A percentile compares a stretch with the other conserved stretches of the same genome.
phyloP scores from a whole-genome alignment of 2,888 invertebrate species.

The Stomorhina lunata region DNA sequence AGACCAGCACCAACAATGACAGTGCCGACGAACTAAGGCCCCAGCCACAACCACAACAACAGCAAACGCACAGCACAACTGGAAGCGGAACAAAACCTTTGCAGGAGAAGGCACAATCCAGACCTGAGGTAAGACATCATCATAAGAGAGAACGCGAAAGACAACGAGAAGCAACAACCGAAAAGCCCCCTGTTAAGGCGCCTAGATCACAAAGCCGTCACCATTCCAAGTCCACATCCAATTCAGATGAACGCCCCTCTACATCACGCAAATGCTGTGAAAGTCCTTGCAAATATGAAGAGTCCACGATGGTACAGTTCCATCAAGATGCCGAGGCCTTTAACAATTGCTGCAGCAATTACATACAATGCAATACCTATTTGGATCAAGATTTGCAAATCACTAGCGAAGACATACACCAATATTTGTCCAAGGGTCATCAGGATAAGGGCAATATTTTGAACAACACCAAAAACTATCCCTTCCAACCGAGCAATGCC shows the following conservation, averaged over 20 bases:
- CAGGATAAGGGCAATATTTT: slow-evolving; percentile 74
- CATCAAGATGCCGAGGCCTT: slow-evolving; percentile 79
- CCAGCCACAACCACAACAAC: slow-evolving; percentile 43
- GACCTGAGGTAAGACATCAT: slow-evolving; percentile 32
- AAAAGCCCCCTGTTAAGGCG: slow-evolving; percentile 43
- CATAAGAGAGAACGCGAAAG: slow-evolving; percentile 64
- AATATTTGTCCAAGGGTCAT: slow-evolving; percentile 78
- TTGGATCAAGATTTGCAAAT: slow-evolving; percentile 79
- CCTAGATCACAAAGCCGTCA: slow-evolving; percentile 40
- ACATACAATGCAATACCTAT: slow-evolving; percentile 79
- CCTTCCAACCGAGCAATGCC: slow-evolving; percentile 79
- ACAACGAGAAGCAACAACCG: slow-evolving; percentile 50
- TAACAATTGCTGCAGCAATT: slow-evolving; percentile 80
- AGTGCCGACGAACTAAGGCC: slow-evolving; percentile 42
- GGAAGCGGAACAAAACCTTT: neutral
- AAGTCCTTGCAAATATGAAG: slow-evolving; percentile 76
- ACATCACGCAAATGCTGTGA: slow-evolving; percentile 74
- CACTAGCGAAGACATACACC: slow-evolving; percentile 80
- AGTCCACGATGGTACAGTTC: slow-evolving; percentile 78
- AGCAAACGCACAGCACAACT: slow-evolving; percentile 43
- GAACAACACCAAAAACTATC: slow-evolving; percentile 79
- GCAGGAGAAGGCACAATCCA: slow-evolving; percentile 16
- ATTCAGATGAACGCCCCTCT: slow-evolving; percentile 72
- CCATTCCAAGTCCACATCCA: slow-evolving; percentile 67
- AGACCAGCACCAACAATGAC: slow-evolving; percentile 69